Evolutionary conservation across 2,888 invertebrate genomes (phyloP).

Genomic region (Eledona agricola): DNA sequence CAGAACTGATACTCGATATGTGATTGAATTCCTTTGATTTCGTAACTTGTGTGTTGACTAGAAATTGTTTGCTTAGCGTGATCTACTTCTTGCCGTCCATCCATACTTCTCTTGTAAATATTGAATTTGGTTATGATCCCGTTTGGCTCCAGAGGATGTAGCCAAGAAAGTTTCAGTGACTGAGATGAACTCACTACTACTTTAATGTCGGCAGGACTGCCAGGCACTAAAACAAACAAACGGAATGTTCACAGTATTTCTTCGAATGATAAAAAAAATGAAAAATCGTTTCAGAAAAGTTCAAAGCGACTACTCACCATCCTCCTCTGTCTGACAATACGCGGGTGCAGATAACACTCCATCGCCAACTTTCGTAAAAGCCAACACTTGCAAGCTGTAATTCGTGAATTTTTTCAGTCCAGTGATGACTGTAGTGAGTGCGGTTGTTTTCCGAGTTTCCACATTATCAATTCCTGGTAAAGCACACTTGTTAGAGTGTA

Average conservation of each 20-base stretch:
- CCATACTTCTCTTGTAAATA: constrained; percentile 73
- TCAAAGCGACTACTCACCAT: constrained; percentile 66
- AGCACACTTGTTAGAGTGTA: background rate
- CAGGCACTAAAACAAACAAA: constrained; percentile 69
- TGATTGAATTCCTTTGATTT: constrained; percentile 73
- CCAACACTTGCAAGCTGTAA: constrained; percentile 82
- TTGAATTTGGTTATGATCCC: constrained; percentile 81
- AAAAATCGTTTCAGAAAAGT: no score
- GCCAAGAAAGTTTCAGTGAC: constrained; percentile 81
- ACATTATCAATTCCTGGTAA: constrained; percentile 66
- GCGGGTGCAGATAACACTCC: constrained; percentile 74
- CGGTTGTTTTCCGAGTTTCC: constrained; percentile 73
- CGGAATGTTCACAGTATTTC: background rate
- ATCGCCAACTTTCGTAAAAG: constrained; percentile 81
- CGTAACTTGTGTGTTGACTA: constrained; percentile 71
- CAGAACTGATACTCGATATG: constrained; percentile 81
- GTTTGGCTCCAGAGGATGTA: constrained; percentile 77
- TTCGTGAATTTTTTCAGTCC: constrained; percentile 80
- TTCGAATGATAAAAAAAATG: no score
- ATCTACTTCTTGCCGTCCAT: constrained; percentile 74
- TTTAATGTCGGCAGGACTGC: constrained; percentile 81
- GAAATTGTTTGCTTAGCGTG: constrained; percentile 73
- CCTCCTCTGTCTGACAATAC: constrained; percentile 81
- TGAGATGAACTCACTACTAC: constrained; percentile 78
- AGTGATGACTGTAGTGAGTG: constrained; percentile 74